A percentile compares a stretch with the other conserved stretches of the same genome.
Conservation (phyloP, 2,797 vertebrate species). For the Denticeps clupeoides region DNA sequence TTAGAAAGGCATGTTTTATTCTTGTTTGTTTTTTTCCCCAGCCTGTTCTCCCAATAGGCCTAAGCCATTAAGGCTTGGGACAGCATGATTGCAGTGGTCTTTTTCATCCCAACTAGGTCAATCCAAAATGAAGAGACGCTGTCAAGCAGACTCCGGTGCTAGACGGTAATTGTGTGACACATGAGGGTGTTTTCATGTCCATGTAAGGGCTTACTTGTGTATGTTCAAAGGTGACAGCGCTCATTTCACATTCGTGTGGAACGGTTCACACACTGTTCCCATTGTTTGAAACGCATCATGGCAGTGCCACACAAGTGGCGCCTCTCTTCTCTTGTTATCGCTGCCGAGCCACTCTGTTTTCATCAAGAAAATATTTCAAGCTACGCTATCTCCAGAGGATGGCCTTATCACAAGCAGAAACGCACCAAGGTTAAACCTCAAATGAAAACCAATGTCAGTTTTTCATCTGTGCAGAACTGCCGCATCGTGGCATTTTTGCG, state of each 20-base stretch:
- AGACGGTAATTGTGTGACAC: slow-evolving; percentile 17
- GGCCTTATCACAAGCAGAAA: too few species aligned
- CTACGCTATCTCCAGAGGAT: background rate
- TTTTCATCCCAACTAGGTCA: background rate
- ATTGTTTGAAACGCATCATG: slow-evolving; percentile 24
- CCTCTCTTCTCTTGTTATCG: slow-evolving; percentile 23
- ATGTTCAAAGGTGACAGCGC: slow-evolving; percentile 20
- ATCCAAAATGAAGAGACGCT: background rate
- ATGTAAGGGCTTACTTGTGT: slow-evolving; percentile 1
- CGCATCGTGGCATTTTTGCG: too few species aligned
- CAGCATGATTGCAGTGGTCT: background rate
- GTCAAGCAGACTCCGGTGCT: background rate
- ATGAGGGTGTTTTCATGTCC: slow-evolving; percentile 24
- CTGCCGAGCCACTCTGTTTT: slow-evolving; percentile 13
- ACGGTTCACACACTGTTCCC: slow-evolving; percentile 11
- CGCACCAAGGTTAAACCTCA: too few species aligned
- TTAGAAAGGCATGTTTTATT: too few species aligned
- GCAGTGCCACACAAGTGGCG: slow-evolving; percentile 20
- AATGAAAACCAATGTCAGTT: too few species aligned
- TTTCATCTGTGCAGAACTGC: too few species aligned
- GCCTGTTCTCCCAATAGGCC: background rate
- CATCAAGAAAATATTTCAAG: slow-evolving; percentile 1
- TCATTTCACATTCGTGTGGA: slow-evolving; percentile 27
- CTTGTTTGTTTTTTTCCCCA: too few species aligned
- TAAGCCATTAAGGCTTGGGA: background rate